These are phyloP conservation scores for Phrynocephalus versicolor DNA, from an alignment of 2,113 vertebrate species.

Conservation along the genomic window DNA sequence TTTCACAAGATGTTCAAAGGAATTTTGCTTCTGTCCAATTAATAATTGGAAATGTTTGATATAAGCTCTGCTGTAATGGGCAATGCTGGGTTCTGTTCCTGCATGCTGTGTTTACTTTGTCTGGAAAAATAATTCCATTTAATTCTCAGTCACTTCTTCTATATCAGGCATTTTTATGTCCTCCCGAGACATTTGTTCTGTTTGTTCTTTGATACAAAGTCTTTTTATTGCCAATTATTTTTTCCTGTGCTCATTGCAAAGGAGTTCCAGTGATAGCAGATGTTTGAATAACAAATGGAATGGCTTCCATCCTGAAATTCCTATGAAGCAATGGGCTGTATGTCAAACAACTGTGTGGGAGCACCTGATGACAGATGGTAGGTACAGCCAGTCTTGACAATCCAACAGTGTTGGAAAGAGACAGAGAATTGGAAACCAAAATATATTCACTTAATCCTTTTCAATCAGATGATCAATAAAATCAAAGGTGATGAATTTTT, in stretches of 20 bases:
- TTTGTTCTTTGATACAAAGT: not conserved
- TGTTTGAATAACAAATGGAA: not conserved
- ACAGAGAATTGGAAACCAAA: not conserved
- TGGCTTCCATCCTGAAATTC: not conserved
- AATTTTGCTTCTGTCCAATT: conserved; percentile 5
- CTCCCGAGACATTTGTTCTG: not conserved
- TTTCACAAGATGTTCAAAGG: not conserved
- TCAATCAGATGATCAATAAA: not conserved
- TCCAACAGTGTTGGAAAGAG: not conserved
- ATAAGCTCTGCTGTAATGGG: not conserved
- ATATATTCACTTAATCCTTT: not conserved
- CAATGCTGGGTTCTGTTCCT: not conserved
- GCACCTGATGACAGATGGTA: not conserved
- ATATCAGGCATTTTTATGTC: not conserved
- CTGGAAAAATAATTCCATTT: not conserved
- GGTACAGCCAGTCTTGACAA: not conserved
- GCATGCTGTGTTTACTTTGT: not conserved
- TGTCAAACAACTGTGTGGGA: not conserved
- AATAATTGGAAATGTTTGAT: not conserved
- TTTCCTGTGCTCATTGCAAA: not conserved
- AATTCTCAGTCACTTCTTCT: not conserved
- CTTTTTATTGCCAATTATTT: not conserved
- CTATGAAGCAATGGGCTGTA: not conserved
- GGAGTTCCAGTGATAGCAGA: conserved; percentile 1
- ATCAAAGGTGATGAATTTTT: not conserved